phyloP scores from a whole-genome alignment of 2,797 vertebrate genomes.

The Danio aesculapii region DNA sequence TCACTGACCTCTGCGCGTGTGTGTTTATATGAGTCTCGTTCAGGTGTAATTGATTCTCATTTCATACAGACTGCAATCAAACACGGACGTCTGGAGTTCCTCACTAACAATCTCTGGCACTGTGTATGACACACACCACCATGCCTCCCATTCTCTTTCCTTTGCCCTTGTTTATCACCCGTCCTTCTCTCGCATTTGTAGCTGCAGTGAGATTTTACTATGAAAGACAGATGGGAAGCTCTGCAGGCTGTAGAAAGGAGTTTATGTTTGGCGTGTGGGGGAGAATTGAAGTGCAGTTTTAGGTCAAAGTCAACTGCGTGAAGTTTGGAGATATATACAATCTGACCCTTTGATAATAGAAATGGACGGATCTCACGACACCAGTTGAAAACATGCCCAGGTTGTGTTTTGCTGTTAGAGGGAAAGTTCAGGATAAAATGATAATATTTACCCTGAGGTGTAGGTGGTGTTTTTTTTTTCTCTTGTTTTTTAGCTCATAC shows the following conservation, averaged over 20 bases:
- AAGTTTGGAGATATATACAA: not conserved
- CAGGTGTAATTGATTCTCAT: conserved; percentile 27
- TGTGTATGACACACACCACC: not conserved
- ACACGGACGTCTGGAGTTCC: conserved; percentile 18
- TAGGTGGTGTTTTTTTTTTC: no score
- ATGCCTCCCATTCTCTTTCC: conserved; percentile 1
- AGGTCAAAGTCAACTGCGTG: conserved; percentile 22
- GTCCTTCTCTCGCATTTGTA: not conserved
- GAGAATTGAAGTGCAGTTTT: conserved; percentile 13
- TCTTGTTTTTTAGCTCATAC: no score
- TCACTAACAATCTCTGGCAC: conserved; percentile 34
- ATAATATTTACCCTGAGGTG: no score
- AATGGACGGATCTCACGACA: not conserved
- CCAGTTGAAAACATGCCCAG: not conserved
- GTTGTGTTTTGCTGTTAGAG: not conserved
- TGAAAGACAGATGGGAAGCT: conserved; percentile 39
- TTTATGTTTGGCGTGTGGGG: conserved; percentile 27
- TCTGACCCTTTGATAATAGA: not conserved
- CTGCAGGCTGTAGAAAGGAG: conserved; percentile 10
- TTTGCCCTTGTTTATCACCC: not conserved
- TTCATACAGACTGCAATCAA: conserved; percentile 24
- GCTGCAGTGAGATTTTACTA: conserved; percentile 11
- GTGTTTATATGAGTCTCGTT: conserved; percentile 28
- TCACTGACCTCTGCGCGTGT: conserved; percentile 11
- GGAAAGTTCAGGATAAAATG: no score